Evolutionary conservation across 2,888 invertebrate species (phyloP), one percentile per base, ranked within the genome.

Genomic region (Syritta pipiens): DNA sequence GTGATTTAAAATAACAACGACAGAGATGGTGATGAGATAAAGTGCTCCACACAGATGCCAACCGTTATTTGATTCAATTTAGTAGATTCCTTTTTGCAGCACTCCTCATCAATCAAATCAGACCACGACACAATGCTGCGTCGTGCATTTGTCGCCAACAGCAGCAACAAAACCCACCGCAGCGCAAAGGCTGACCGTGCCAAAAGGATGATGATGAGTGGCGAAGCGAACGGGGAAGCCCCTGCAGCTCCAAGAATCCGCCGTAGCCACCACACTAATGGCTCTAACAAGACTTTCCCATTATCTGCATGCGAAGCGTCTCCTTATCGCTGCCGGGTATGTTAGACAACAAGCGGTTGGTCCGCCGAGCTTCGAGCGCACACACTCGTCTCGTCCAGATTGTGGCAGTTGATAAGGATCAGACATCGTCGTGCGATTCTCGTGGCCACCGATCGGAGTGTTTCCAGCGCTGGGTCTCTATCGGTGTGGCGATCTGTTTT

Each of bases 311-410:
- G 79, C 79, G 55, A 62, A 79, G 57, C 65, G 67, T 68, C 72
- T 62, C 44, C 79, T 79, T 79, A 79, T 79, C 79, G 79, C 67
- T 79, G 79, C 74, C 67, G 79, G 79, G 74, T 79, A 74, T 79
- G 79, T 79, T 74, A 59, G 79, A 79, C 79, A 79, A 79, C 65
- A 37, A 72, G 77, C 65, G 60, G 72, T 79, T 63, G 14, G 72
- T 44, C 32, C 67, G 14, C 46, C 6, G 46, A 19, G 55, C n/a
- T 44, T 24, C 62, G 22, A 48, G 14, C 12, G 14, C 24, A 1
- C 37, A 40, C 59, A 68, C 30, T 62, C 60, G 55, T 55, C 28
- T 44, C 60, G 51, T 62, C 42, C 46, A 67, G 74, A 74, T 74
- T 74, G 59, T 67, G 59, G 59, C 67, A 59, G 26, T 28, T 74